Evolutionary conservation across 2,888 invertebrate species (phyloP), one percentile per base, ranked within the genome.

Genomic region (Trypoxylon attenuatum): DNA sequence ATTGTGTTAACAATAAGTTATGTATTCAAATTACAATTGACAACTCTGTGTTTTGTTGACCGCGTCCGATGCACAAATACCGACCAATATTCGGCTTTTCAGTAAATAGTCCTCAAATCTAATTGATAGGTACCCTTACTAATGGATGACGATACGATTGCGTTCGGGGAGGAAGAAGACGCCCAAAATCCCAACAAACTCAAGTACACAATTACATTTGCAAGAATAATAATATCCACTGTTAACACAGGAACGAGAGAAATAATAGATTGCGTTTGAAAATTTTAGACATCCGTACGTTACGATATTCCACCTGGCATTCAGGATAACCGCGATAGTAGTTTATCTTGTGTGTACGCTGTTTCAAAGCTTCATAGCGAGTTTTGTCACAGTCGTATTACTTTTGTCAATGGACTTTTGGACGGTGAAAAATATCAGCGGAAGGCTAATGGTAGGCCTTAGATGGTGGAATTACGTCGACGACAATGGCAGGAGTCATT

Each of bases 381-480:
- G 94, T 88, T 99, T 99, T 88, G 96, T 99, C 43, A 90, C 94
- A 23, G 93, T 99, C 29, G 91, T 96, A 8, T 88, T 98, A 22
- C 90, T 99, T 53, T 89, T 99, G 5, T 98, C 98, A 0, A 94
- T 98, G 88, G 99, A 99, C 87, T 99, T 99, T 89, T 99, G 99
- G 99, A 97, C 97, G 10, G 98, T 99, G 0, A 99, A 99, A 89
- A 98, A 98, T 87, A 94, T 98, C 45, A 96, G 96, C 65, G 98
- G 99, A 25, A 91, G 99, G 50, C 89, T 99, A 42, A 90, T 99
- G 86, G 99, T 98, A 18, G 99, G 99, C 0, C 88, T 99, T 16
- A 90, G 99, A 71, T 99, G 99, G 99, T 99, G 99, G 99, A 99
- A 99, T 89, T 97, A 98, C 85, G 96, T 99, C 0, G 99, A 99